Conservation (phyloP, 2,888 invertebrate species). For the Eupithecia pulchellata region DNA sequence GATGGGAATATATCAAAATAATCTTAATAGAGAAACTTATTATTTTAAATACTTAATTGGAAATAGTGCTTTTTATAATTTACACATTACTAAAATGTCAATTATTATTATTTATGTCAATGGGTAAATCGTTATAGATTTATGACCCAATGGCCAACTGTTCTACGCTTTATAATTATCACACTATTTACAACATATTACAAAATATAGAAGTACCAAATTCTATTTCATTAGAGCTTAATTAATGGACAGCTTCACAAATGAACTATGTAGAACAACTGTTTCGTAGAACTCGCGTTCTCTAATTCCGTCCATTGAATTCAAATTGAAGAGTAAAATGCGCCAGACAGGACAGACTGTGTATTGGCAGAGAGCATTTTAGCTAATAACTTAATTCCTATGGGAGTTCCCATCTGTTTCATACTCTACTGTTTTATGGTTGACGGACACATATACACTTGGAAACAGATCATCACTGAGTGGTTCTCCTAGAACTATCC, state of each 20-base stretch:
- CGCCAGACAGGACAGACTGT: slow-evolving; percentile 60
- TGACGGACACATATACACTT: background rate
- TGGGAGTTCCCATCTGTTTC: slow-evolving; percentile 73
- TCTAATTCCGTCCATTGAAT: slow-evolving; percentile 82
- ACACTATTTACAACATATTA: background rate
- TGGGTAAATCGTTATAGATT: no score
- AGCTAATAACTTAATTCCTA: slow-evolving; percentile 83
- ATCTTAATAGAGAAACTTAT: no score
- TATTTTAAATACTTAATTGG: no score
- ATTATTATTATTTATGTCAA: no score
- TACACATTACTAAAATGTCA: no score
- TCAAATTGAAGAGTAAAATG: slow-evolving; percentile 82
- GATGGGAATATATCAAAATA: no score
- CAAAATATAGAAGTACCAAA: background rate
- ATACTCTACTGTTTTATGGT: slow-evolving; percentile 2
- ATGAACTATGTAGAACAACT: slow-evolving; percentile 11
- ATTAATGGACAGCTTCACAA: background rate
- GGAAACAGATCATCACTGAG: background rate
- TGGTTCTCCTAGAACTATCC: background rate
- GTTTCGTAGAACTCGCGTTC: slow-evolving; percentile 56
- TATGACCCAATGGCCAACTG: background rate
- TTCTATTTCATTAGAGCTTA: background rate
- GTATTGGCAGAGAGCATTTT: slow-evolving; percentile 72
- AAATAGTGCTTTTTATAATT: no score
- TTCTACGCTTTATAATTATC: background rate